Conservation (phyloP, 1,140 invertebrate genomes). For the Drosophila tristis region DNA sequence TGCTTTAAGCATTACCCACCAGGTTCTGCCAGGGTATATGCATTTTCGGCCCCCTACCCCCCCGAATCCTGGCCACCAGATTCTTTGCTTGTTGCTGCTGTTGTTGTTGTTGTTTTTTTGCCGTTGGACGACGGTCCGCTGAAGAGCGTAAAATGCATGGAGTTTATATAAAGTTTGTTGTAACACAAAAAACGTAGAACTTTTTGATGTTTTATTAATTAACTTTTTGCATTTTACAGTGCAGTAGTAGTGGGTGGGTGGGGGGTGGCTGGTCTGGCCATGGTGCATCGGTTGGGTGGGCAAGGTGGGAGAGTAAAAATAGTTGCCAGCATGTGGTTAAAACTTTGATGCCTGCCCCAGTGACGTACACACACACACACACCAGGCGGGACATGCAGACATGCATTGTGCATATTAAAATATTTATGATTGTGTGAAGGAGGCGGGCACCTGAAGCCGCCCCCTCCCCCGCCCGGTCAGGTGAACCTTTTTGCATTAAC, state of each 20-base stretch:
- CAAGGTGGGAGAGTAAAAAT: constrained; percentile 24
- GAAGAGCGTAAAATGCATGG: constrained; percentile 77
- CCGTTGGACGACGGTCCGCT: constrained; percentile 40
- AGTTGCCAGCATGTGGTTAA: constrained; percentile 68
- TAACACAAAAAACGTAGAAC: constrained; percentile 76
- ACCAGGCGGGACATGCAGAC: constrained; percentile 41
- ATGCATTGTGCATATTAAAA: constrained; percentile 67
- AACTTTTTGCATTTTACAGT: constrained; percentile 75
- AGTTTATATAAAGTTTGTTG: constrained; percentile 81
- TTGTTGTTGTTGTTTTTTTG: constrained; percentile 12
- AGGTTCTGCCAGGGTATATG: no score
- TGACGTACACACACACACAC: constrained; percentile 61
- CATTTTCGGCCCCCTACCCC: no score
- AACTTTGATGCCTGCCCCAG: constrained; percentile 78
- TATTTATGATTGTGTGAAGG: constrained; percentile 61
- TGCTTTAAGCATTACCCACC: no score
- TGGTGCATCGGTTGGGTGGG: neutral
- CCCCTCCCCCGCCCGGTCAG: neutral
- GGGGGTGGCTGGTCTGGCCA: neutral
- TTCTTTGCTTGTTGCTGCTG: constrained; percentile 2
- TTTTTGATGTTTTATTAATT: constrained; percentile 83
- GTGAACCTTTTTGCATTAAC: constrained; percentile 22
- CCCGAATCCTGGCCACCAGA: no score
- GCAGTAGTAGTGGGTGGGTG: neutral
- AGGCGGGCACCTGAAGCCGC: neutral